Base-by-base conservation (phyloP, 2,113 vertebrate species). In the Xenus cinereus region DNA sequence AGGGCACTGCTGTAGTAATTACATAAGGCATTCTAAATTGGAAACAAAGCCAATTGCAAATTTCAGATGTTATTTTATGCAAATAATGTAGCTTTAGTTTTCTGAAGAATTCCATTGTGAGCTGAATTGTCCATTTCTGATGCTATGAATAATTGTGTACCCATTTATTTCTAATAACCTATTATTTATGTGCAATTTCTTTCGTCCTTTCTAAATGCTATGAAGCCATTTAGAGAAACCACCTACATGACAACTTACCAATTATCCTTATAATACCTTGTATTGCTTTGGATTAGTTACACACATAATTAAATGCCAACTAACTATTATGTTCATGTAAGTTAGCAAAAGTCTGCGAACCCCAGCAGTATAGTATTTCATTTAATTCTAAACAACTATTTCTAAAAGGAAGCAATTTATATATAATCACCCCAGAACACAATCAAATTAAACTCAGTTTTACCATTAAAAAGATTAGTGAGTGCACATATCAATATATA, bases 141-240 rank as follows among this genome's bases (percentile, higher is more conserved):
- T 80, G 22, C 57, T 84, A 57, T 82, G 84, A 95, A 82, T 89
- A 93, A 89, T 26, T 87, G 57, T 12, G 2, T 57, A 83, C 4
- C 71, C 64, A 79, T 89, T 96, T 92, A 93, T 79, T 96, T 69
- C 73, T 90, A 93, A 96, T 91, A 96, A 69, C 90, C 71, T 92
- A 75, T 93, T 93, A 96, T 93, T 97, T 91, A 92, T 80, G 74
- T 85, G 67, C 45, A 57, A 73, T 94, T 95, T 94, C 74, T 91
- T 96, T 95, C 89, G 78, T 95, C 77, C 74, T 84, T 81, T 82
- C 43, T 93, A 92, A 96, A 83, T 73, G 41, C 48, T 89, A 23
- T 41, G 32, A 87, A 95, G 45, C 57, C 87, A 75, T 89, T 97
- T 89, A 95, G 62, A 95, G 71, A 92, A 93, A 87, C 45, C 50